Conservation (phyloP, 1,140 invertebrate species). For the Drosophila parabipectinata region DNA sequence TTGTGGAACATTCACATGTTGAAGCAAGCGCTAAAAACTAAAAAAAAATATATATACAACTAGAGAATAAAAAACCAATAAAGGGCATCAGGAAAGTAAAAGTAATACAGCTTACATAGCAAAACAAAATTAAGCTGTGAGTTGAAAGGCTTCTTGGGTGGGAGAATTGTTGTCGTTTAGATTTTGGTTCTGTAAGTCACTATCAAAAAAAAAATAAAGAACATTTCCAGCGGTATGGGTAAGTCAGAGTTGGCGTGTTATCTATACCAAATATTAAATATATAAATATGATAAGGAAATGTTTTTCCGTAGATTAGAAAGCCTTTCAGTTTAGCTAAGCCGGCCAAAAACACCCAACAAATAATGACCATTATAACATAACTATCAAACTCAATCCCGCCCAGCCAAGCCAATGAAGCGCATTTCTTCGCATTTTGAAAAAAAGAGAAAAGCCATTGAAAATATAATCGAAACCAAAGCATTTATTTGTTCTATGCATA, state of each 20-base stretch:
- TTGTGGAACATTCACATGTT: slow-evolving; percentile 84
- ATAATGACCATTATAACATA: slow-evolving; percentile 23
- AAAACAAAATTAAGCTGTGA: slow-evolving; percentile 25
- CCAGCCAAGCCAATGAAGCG: slow-evolving; percentile 34
- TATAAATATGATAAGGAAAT: slow-evolving; percentile 60
- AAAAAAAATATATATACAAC: slow-evolving; percentile 20
- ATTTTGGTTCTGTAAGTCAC: slow-evolving; percentile 56
- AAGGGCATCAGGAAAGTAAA: slow-evolving; percentile 30
- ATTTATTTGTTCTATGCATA: slow-evolving; percentile 16
- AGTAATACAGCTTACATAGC: slow-evolving; percentile 53
- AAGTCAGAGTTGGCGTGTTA: slow-evolving; percentile 71
- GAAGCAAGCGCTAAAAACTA: slow-evolving; percentile 80
- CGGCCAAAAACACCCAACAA: slow-evolving; percentile 48
- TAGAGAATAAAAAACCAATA: slow-evolving; percentile 30
- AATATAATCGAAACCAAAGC: slow-evolving; percentile 4
- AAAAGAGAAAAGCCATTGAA: background rate
- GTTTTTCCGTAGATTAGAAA: slow-evolving; percentile 75
- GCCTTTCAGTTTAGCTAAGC: slow-evolving; percentile 75
- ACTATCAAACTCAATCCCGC: slow-evolving; percentile 26
- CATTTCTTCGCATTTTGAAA: slow-evolving; percentile 26
- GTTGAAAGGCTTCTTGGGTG: slow-evolving; percentile 55
- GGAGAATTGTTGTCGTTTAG: slow-evolving; percentile 32
- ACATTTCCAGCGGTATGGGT: slow-evolving; percentile 71
- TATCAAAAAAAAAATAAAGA: slow-evolving; percentile 13
- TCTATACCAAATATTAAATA: slow-evolving; percentile 46